Evolutionary conservation across 2,797 vertebrate species (phyloP).

Genomic region (Darevskia nairensis): DNA sequence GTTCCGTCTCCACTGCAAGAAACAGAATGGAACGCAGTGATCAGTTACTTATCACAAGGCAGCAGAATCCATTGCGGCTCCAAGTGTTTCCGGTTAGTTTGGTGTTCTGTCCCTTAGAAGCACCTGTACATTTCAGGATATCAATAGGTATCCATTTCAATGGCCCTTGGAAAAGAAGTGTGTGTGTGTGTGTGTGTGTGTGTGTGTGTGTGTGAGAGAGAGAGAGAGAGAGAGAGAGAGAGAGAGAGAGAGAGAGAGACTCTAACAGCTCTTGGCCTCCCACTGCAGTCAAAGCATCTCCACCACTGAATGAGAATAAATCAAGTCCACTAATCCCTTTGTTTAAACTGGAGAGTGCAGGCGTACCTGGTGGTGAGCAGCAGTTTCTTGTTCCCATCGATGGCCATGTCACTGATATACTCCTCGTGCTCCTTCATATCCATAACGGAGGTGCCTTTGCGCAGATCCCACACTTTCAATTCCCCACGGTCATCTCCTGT

Average conservation of each 20-base stretch:
- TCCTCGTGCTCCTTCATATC: slow-evolving; percentile 92
- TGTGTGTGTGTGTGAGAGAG: no score
- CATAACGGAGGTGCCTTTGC: slow-evolving; percentile 87
- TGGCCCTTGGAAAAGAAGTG: not conserved
- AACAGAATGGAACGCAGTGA: not conserved
- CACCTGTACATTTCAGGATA: not conserved
- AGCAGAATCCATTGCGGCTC: not conserved
- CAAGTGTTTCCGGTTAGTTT: not conserved
- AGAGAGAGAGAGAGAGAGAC: no score
- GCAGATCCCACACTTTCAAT: slow-evolving; percentile 94
- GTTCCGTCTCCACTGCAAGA: slow-evolving; percentile 89
- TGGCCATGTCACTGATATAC: slow-evolving; percentile 90
- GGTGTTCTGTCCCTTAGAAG: not conserved
- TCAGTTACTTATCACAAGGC: not conserved
- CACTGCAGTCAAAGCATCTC: not conserved
- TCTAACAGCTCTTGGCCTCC: not conserved
- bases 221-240: no score
- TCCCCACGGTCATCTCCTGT: slow-evolving; percentile 91
- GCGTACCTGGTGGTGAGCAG: slow-evolving; percentile 89
- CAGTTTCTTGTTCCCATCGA: slow-evolving; percentile 88
- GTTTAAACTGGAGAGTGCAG: rapidly evolving
- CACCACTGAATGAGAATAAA: not conserved
- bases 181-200: no score
- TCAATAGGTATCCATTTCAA: not conserved
- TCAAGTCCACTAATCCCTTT: rapidly evolving